Evolutionary conservation across 2,888 invertebrate species (phyloP).

Genomic region (Cephus pulcher): DNA sequence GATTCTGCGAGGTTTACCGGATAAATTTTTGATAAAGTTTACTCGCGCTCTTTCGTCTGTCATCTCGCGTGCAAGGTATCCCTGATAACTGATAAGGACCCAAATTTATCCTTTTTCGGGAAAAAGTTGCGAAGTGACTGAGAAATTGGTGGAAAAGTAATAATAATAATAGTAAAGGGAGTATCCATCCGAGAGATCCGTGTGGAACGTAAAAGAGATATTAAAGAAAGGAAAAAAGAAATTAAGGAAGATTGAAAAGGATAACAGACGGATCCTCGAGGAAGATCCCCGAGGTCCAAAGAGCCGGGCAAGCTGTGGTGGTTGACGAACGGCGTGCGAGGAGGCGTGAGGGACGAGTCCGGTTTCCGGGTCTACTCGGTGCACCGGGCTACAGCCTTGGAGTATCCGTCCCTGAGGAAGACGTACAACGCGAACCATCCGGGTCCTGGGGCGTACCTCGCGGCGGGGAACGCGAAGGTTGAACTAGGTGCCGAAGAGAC

Average conservation of each 20-base stretch:
- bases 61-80: not conserved
- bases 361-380: constrained; percentile 4
- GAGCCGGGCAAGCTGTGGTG: constrained; percentile 58
- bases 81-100: not conserved
- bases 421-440: not conserved
- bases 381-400: constrained; percentile 2
- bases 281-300: constrained; percentile 26
- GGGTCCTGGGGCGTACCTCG: not conserved
- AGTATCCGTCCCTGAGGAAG: constrained; percentile 6
- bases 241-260: not conserved
- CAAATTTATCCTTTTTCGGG: not conserved
- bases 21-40: not conserved
- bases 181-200: constrained; percentile 13
- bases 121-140: not conserved
- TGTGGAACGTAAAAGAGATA: constrained; percentile 4
- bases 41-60: not conserved
- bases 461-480: constrained; percentile 19
- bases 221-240: constrained; percentile 7
- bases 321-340: constrained; percentile 35
- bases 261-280: not conserved
- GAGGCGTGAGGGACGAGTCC: constrained; percentile 7
- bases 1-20: not conserved
- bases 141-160: constrained; percentile 12
- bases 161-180: constrained; percentile 9
- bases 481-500: constrained; percentile 44